Evolutionary conservation across 92 coral and sea anemone species (phyloP).

Genomic region (Porites rus): DNA sequence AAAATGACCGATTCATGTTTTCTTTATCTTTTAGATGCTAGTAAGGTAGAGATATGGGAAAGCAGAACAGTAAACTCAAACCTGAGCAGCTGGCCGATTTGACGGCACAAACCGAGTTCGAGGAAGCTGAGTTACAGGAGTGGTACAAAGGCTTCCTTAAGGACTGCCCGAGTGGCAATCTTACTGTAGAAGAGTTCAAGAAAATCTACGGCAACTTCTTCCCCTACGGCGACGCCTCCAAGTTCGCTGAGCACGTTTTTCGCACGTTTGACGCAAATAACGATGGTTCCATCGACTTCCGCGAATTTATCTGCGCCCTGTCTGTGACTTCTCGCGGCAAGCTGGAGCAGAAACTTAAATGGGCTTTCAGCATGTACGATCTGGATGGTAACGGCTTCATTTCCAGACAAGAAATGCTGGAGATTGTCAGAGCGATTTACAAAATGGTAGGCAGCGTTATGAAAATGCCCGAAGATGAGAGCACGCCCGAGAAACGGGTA

Average conservation of each 20-base stretch:
- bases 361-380: constrained; percentile 99
- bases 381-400: constrained; percentile 94
- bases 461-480: constrained; percentile 99
- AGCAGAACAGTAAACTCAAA: constrained; percentile 95
- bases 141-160: constrained; percentile 98
- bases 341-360: constrained; percentile 95
- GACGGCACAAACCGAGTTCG: constrained; percentile 86
- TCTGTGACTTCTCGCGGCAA: constrained; percentile 99
- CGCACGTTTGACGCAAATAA: constrained; percentile 94
- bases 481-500: constrained; percentile 97
- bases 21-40: background rate
- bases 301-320: constrained; percentile 98
- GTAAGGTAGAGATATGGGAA: constrained; percentile 81
- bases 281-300: constrained; percentile 96
- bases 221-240: constrained; percentile 98
- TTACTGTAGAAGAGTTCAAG: constrained; percentile 93
- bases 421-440: constrained; percentile 95
- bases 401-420: constrained; percentile 92
- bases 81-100: constrained; percentile 93
- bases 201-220: constrained; percentile 98
- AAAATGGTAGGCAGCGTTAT: constrained; percentile 98
- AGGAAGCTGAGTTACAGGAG: constrained; percentile 92
- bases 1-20: background rate
- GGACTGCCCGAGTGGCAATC: constrained; percentile 92
- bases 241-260: constrained; percentile 98